A percentile compares a stretch with the other conserved stretches of the same genome.
phyloP scores from a whole-genome alignment of 2,888 invertebrate genomes.

The Lasioglossum lativentre region DNA sequence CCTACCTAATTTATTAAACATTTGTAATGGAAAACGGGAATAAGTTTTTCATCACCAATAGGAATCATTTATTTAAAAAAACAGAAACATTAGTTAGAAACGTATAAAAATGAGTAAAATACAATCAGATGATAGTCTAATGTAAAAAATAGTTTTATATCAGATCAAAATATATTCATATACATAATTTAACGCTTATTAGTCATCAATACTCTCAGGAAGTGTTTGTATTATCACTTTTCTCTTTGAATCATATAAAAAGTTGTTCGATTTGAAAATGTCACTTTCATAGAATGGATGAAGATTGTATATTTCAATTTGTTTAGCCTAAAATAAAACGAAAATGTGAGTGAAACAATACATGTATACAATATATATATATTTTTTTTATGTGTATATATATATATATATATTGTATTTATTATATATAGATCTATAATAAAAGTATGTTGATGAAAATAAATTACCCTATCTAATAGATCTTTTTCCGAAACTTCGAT shows the following conservation, averaged over 20 bases:
- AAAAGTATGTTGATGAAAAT: neutral
- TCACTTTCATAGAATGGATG: constrained; percentile 96
- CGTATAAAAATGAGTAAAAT: constrained; percentile 10
- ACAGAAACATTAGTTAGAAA: neutral
- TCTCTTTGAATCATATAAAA: constrained; percentile 92
- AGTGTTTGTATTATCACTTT: constrained; percentile 94
- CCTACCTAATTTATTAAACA: neutral
- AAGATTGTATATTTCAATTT: constrained; percentile 95
- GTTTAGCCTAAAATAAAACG: constrained; percentile 90
- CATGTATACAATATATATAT: neutral
- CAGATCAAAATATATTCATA: neutral
- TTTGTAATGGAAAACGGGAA: neutral
- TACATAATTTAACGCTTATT: constrained; percentile 26
- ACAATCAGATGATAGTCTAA: constrained; percentile 8
- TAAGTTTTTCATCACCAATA: constrained; percentile 17
- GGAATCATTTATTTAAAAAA: constrained; percentile 25
- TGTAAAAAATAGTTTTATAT: constrained; percentile 27
- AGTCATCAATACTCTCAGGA: constrained; percentile 86
- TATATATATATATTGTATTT: too few relatives aligned
- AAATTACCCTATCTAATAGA: constrained; percentile 89
- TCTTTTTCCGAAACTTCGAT: constrained; percentile 95
- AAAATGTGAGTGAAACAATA: constrained; percentile 17
- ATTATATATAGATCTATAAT: neutral
- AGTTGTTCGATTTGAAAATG: constrained; percentile 95
- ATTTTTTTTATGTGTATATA: neutral